A percentile compares a stretch with the other conserved stretches of the same genome.
Evolutionary conservation across 2,888 invertebrate genomes (phyloP).

Genomic region (Plemyria rubiginata): DNA sequence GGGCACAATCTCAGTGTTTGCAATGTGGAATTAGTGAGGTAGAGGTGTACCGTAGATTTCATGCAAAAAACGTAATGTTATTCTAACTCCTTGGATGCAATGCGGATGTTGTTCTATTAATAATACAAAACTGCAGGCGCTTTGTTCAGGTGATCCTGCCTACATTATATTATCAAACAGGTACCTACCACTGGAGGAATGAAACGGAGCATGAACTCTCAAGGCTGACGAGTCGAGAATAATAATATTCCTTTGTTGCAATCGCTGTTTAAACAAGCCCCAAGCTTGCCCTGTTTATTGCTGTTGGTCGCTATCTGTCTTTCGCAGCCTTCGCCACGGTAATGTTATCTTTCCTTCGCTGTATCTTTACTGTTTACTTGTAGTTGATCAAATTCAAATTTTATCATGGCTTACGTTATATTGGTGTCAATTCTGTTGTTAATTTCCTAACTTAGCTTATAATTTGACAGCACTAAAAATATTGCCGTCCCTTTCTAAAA

Average conservation of each 20-base stretch:
- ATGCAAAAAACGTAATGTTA: background rate
- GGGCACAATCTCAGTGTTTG: no score
- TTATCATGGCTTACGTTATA: background rate
- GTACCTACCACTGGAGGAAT: constrained; percentile 37
- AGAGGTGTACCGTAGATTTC: no score
- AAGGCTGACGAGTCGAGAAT: constrained; percentile 59
- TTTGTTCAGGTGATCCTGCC: constrained; percentile 19
- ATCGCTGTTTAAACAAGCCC: constrained; percentile 12
- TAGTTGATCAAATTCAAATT: background rate
- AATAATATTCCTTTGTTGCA: constrained; percentile 54
- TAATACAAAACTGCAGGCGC: constrained; percentile 15
- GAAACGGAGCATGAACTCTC: constrained; percentile 57
- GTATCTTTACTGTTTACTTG: background rate
- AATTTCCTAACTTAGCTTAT: no score
- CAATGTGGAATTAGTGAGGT: no score
- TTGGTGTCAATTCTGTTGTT: no score
- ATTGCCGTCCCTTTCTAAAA: no score
- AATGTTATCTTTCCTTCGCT: no score
- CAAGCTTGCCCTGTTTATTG: constrained; percentile 38
- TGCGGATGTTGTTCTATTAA: constrained; percentile 20
- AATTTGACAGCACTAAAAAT: no score
- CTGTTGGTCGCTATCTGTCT: constrained; percentile 34
- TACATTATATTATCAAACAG: constrained; percentile 31
- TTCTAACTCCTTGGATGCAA: constrained; percentile 12
- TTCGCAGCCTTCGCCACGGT: no score